Percentiles rank a stretch among this genome's conserved stretches.
Conservation (phyloP, 2,797 vertebrate species). For the Chloroceryle amazona region DNA sequence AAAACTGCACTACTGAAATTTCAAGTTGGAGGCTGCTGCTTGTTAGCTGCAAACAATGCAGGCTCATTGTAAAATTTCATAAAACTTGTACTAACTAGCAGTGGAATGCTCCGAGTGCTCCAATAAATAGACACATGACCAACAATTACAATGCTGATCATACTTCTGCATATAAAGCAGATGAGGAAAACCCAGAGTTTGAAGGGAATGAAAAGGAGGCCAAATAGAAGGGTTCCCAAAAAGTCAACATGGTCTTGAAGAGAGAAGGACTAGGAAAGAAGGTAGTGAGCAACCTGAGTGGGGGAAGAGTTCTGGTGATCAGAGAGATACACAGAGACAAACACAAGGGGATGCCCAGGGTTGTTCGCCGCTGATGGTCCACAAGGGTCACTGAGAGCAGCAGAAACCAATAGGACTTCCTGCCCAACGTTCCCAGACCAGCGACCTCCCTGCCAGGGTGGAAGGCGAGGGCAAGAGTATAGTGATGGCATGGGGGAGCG, state of each 20-base stretch:
- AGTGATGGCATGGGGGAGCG: fast-evolving
- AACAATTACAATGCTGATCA: not conserved
- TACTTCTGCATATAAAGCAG: not conserved
- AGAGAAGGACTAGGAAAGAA: not conserved
- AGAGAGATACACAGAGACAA: not conserved
- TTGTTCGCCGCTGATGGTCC: not conserved
- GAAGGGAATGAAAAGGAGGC: not conserved
- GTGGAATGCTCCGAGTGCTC: not conserved
- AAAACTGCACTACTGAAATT: not conserved
- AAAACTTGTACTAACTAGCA: not conserved
- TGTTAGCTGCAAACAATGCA: not conserved
- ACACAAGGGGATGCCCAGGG: not conserved
- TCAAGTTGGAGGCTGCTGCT: not conserved
- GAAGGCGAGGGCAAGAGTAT: not conserved
- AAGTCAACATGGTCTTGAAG: not conserved
- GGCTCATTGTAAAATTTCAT: not conserved
- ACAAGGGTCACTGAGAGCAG: not conserved
- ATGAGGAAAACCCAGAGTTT: not conserved
- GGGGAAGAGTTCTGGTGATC: not conserved
- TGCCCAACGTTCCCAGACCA: not conserved
- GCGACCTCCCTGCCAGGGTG: not conserved
- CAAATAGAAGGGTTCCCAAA: not conserved
- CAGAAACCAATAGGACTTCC: not conserved
- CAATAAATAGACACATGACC: not conserved
- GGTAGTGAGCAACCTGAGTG: not conserved